phyloP scores from a whole-genome alignment of 2,888 invertebrate species.

The Ptilodon capucinus region DNA sequence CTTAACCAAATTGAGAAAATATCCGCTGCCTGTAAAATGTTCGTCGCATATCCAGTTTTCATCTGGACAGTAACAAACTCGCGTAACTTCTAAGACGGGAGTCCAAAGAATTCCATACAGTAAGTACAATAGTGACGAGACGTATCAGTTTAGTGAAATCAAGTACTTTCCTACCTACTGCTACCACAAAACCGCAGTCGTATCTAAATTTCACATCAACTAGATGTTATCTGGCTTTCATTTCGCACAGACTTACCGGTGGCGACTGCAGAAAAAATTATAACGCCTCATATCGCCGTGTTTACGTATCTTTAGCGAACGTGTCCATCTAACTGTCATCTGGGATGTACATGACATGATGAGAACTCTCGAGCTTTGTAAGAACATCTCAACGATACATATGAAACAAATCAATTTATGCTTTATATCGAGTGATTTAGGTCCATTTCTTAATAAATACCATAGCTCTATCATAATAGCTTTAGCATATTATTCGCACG shows the following conservation, averaged over 20 bases:
- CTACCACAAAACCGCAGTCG: constrained; percentile 1
- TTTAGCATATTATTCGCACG: too few species aligned
- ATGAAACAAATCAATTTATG: not conserved
- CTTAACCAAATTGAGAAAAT: too few species aligned
- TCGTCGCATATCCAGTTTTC: too few species aligned
- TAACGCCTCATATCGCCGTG: constrained; percentile 38
- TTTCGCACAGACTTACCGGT: constrained; percentile 45
- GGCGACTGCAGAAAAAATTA: constrained; percentile 32
- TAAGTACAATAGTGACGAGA: too few species aligned
- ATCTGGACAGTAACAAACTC: too few species aligned
- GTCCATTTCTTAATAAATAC: too few species aligned
- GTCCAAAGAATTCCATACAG: too few species aligned
- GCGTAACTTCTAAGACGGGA: too few species aligned
- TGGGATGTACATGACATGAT: constrained; percentile 34
- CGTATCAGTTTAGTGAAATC: not conserved
- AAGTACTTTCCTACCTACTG: not conserved
- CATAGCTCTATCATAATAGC: too few species aligned
- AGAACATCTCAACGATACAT: not conserved
- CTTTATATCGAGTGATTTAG: too few species aligned
- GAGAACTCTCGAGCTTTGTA: not conserved
- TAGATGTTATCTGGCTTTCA: constrained; percentile 34
- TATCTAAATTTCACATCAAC: constrained; percentile 24
- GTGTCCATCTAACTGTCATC: constrained; percentile 46
- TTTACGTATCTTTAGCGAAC: constrained; percentile 30
- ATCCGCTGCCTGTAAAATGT: too few species aligned